Evolutionary conservation across 2,797 vertebrate species (phyloP).

Genomic region (Cyclopterus lumpus): DNA sequence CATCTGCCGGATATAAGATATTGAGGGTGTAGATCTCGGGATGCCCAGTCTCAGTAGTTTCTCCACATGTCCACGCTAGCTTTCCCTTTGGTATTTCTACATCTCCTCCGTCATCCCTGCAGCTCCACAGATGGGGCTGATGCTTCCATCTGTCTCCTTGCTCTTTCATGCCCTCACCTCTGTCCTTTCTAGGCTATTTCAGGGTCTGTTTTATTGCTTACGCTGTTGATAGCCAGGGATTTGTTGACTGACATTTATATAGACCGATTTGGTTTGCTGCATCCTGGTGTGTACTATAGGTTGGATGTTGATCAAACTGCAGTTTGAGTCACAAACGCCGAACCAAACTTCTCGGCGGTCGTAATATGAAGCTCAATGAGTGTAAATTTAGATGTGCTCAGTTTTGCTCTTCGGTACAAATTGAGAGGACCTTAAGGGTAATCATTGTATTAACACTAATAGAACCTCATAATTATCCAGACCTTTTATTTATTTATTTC

Average conservation of each 20-base stretch:
- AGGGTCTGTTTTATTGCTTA: slow-evolving; percentile 22
- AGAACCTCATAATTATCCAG: slow-evolving; percentile 11
- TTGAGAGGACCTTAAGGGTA: slow-evolving; percentile 9
- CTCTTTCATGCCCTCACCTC: background rate
- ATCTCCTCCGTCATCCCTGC: background rate
- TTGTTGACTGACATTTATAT: slow-evolving; percentile 26
- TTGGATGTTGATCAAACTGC: background rate
- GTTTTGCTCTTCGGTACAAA: background rate
- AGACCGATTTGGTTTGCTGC: background rate
- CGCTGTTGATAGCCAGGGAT: slow-evolving; percentile 29
- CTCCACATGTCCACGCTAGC: background rate
- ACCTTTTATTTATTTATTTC: background rate
- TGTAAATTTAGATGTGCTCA: slow-evolving; percentile 2
- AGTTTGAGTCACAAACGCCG: background rate
- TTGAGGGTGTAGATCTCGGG: background rate
- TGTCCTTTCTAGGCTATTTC: slow-evolving; percentile 18
- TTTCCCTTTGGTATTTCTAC: background rate
- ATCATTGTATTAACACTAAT: slow-evolving; percentile 30
- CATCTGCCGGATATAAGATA: background rate
- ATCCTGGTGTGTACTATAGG: background rate
- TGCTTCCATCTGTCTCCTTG: slow-evolving; percentile 2
- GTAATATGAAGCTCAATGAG: background rate
- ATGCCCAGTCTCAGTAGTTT: background rate
- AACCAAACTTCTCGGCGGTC: background rate
- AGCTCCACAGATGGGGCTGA: background rate